These are phyloP conservation scores for Rhynchotus rufescens DNA, from an alignment of 2,797 vertebrate genomes.

Conservation along the genomic window DNA sequence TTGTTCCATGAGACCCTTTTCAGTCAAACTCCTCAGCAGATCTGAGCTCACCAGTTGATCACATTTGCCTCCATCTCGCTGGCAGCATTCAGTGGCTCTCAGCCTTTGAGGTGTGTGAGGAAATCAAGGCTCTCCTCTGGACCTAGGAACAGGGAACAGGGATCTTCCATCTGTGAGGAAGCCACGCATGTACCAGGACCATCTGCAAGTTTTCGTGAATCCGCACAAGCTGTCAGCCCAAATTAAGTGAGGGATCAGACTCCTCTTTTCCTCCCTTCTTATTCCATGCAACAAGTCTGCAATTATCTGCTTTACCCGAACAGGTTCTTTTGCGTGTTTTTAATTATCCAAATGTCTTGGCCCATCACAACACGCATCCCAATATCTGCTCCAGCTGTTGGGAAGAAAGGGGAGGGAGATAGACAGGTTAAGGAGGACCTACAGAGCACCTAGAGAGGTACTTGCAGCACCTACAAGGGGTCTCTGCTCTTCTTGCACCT, in stretches of 20 bases:
- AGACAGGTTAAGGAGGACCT: background rate
- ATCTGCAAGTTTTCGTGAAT: accelerated
- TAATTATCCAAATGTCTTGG: background rate
- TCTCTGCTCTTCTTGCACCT: background rate
- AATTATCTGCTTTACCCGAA: background rate
- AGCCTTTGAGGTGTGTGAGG: background rate
- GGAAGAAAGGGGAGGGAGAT: background rate
- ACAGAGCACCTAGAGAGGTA: no score
- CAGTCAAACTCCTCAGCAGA: background rate
- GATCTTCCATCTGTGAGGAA: accelerated
- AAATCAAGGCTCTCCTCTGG: accelerated
- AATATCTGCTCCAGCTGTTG: background rate
- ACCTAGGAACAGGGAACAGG: accelerated
- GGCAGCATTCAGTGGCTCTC: background rate
- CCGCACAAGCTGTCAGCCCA: accelerated
- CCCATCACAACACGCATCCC: background rate
- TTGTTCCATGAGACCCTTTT: background rate
- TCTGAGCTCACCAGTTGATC: background rate
- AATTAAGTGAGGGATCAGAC: background rate
- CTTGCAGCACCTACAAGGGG: background rate
- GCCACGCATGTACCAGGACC: accelerated
- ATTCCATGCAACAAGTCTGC: background rate
- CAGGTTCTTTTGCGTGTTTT: background rate
- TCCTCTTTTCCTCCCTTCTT: background rate
- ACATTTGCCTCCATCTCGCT: accelerated